Percentiles rank a stretch among this genome's conserved stretches.
Conservation (phyloP, 2,113 vertebrate species). For the Lamprotornis superbus region DNA sequence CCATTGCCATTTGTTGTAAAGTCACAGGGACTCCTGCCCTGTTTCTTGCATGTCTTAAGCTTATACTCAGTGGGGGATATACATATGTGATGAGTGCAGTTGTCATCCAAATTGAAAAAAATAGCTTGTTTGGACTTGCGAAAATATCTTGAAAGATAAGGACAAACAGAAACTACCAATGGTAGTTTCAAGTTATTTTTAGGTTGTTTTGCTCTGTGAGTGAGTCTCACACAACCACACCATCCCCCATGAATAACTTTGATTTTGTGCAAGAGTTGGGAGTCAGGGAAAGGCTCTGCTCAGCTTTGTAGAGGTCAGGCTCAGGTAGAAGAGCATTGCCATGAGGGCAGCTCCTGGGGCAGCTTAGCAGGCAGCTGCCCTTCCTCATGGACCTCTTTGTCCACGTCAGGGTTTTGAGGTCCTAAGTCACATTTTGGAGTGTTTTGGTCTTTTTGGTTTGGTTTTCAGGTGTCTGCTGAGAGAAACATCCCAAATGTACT, state of each 20-base stretch:
- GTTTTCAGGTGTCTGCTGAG: background rate
- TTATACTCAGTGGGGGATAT: background rate
- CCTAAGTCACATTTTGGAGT: background rate
- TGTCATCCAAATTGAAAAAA: background rate
- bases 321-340: accelerated
- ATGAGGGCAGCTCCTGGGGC: background rate
- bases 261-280: background rate
- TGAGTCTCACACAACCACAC: background rate
- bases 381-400: background rate
- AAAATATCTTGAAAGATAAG: background rate
- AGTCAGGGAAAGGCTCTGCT: background rate
- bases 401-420: background rate
- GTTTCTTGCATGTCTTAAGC: background rate
- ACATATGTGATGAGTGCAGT: background rate
- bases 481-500: accelerated
- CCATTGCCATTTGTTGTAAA: background rate
- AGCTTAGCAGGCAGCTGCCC: background rate
- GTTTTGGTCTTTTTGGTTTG: accelerated
- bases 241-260: background rate
- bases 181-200: background rate
- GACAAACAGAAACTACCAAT: background rate
- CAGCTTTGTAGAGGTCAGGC: background rate
- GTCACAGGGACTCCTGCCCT: background rate
- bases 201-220: background rate
- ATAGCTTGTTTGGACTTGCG: background rate